These are phyloP conservation scores for Hypomesus transpacificus DNA, from an alignment of 2,113 vertebrate species.

Conservation along the genomic window DNA sequence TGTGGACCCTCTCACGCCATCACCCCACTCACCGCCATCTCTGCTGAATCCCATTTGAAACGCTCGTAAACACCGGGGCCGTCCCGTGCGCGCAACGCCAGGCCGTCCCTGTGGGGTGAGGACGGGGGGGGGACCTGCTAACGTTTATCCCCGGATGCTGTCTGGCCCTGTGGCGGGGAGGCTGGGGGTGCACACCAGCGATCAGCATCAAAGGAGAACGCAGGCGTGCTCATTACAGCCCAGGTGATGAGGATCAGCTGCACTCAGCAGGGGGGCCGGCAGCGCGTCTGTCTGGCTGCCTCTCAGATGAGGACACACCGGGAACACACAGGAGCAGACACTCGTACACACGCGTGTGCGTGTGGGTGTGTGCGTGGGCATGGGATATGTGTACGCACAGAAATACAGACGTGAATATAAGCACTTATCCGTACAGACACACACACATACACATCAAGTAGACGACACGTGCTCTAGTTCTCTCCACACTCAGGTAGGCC, in stretches of 20 bases:
- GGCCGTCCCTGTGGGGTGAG: too few relatives aligned
- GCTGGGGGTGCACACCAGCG: conserved; percentile 38
- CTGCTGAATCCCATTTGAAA: too few relatives aligned
- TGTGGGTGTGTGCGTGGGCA: too few relatives aligned
- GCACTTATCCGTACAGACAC: background rate
- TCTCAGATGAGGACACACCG: background rate
- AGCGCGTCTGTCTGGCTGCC: conserved; percentile 47
- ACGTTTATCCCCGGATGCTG: conserved; percentile 36
- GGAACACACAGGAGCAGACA: conserved; percentile 28
- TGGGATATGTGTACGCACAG: too few relatives aligned
- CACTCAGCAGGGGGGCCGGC: conserved; percentile 49
- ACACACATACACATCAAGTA: conserved; percentile 12
- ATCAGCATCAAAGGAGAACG: conserved; percentile 38
- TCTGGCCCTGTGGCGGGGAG: conserved; percentile 28
- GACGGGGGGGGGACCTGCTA: conserved; percentile 1
- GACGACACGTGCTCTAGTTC: conserved; percentile 6
- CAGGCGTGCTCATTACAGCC: conserved; percentile 63
- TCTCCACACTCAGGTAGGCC: conserved; percentile 39
- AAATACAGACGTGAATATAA: too few relatives aligned
- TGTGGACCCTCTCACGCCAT: too few relatives aligned
- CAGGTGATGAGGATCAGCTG: conserved; percentile 70
- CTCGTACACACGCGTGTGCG: background rate
- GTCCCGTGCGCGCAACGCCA: too few relatives aligned
- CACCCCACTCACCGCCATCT: too few relatives aligned
- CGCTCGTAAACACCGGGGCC: too few relatives aligned